Conservation (phyloP, 2,797 vertebrate genomes). For the Esox lucius region DNA sequence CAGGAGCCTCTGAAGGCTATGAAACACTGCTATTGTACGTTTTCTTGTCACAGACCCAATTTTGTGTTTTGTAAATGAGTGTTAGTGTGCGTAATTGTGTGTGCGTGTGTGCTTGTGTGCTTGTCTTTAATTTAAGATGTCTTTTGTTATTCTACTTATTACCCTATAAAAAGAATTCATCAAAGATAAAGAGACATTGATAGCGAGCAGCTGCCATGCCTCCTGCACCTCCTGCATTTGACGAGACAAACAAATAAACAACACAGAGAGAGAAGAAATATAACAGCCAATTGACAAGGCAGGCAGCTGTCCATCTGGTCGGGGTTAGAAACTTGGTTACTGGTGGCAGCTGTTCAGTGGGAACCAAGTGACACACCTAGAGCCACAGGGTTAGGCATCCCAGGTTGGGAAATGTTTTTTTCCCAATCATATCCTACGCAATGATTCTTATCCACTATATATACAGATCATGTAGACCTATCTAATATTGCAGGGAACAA, state of each 20-base stretch:
- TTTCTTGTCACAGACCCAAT: background rate
- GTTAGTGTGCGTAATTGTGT: background rate
- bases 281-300: conserved; percentile 7
- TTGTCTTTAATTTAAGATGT: background rate
- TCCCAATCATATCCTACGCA: background rate
- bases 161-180: background rate
- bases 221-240: conserved; percentile 19
- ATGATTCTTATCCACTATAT: background rate
- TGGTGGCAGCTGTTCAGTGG: conserved; percentile 2
- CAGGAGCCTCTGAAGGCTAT: background rate
- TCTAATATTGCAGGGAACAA: background rate
- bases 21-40: background rate
- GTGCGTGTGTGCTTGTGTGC: background rate
- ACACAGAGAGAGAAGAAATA: background rate
- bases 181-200: conserved; percentile 17
- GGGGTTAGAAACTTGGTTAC: background rate
- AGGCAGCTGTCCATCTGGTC: background rate
- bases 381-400: background rate
- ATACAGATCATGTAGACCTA: background rate
- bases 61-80: background rate
- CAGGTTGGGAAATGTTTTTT: background rate
- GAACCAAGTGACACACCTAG: conserved; percentile 5
- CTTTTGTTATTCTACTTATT: background rate
- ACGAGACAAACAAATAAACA: background rate
- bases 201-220: conserved; percentile 23